Base-by-base conservation (phyloP, 2,797 vertebrate species). In the Poeciliopsis paucimaculata region DNA sequence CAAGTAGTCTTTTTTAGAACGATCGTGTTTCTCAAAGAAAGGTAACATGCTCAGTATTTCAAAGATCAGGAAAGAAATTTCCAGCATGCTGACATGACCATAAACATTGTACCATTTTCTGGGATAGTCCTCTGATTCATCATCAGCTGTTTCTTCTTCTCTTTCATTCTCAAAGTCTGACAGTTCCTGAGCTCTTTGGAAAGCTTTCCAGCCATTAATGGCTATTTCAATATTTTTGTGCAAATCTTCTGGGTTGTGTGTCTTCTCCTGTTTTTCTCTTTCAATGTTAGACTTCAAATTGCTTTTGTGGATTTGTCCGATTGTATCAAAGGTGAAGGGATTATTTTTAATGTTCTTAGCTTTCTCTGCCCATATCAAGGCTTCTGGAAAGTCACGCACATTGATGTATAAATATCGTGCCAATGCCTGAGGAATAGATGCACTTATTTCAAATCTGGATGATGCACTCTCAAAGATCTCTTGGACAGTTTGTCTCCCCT, bases 391-490 rank as follows among this genome's bases (percentile, higher is more conserved):
- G 26, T 55, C 53, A 55, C 8, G 53, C 3, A 55, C 53, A 9
- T 55, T 55, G 26, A 55, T 55, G 81, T 94, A 97, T 73, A 94
- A 93, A 78, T 96, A 93, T 73, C 96, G 96, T 31, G 96, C 96
- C 86, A 97, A 73, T 4, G 95, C 96, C 91, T 97, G 97, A 77
- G 95, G 96, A 87, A 97, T 94, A 15, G 92, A 91, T 13, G 87
- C 57, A 36, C 95, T 95, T 72, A 86, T 82, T 28, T 84, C 88
- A 86, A 96, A 96, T 80, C 90, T 89, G 6, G 23, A 2, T 0
- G 92, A 92, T 51, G 95, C 96, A 83, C 86, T 90, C 13, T 11
- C 90, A 88, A 97, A 94, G 73, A 97, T 93, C 0, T 13, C 34
- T 88, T 92, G 90, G 11, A 96, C 26, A 0, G 86, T 88, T 80